Percentiles rank a stretch among this genome's conserved stretches.
phyloP scores from a whole-genome alignment of 2,113 vertebrate species.

The Ramphastos sulfuratus region DNA sequence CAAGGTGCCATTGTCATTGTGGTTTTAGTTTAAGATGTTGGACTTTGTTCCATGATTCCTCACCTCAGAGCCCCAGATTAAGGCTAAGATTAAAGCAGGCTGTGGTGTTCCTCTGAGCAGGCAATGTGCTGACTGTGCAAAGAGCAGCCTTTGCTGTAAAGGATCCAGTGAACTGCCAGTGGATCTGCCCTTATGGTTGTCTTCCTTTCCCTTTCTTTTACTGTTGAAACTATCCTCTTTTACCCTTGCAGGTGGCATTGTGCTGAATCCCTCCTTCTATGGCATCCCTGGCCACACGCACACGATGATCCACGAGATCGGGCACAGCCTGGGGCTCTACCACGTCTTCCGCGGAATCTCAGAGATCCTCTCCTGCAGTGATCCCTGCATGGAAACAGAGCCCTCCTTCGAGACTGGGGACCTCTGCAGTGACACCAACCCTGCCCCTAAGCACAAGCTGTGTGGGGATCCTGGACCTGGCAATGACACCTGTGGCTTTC shows the following conservation, averaged over 20 bases:
- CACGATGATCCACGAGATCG: constrained; percentile 98
- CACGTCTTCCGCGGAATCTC: constrained; percentile 97
- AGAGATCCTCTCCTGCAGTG: constrained; percentile 95
- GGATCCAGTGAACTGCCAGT: not conserved
- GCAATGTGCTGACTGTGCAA: not conserved
- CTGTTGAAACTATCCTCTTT: constrained; percentile 29
- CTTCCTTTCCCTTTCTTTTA: not conserved
- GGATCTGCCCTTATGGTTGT: not conserved
- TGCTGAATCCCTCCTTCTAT: constrained; percentile 96
- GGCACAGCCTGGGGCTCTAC: constrained; percentile 95
- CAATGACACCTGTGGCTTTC: constrained; percentile 93
- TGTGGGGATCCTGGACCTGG: constrained; percentile 91
- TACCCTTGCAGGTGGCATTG: constrained; percentile 81
- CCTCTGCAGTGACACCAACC: constrained; percentile 95
- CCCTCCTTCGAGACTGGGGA: constrained; percentile 96
- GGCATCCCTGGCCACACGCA: constrained; percentile 94
- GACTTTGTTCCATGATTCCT: not conserved
- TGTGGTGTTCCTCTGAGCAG: not conserved
- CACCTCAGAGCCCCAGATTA: not conserved
- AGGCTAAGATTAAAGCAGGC: not conserved
- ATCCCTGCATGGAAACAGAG: constrained; percentile 94
- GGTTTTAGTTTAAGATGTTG: not conserved
- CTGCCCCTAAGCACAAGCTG: constrained; percentile 92
- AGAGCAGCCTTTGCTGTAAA: rapidly evolving
- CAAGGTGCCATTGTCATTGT: not conserved